Percentiles rank a stretch among this genome's conserved stretches.
Evolutionary conservation across 2,113 vertebrate species (phyloP).

Genomic region (Empidonax traillii): DNA sequence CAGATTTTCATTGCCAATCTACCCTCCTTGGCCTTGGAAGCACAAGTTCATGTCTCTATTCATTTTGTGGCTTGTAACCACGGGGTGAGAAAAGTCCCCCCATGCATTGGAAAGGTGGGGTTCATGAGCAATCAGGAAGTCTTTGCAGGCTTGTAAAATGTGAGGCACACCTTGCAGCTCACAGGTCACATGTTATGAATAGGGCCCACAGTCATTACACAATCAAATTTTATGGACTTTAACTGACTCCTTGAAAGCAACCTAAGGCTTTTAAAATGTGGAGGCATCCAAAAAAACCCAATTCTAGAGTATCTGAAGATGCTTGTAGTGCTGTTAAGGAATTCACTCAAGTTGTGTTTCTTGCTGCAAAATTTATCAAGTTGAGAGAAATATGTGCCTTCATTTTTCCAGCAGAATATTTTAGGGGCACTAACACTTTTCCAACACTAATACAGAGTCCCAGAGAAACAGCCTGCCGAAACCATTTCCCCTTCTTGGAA

Average conservation of each 20-base stretch:
- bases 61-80: background rate
- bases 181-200: conserved; percentile 28
- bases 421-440: conserved; percentile 50
- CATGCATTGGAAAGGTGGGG: background rate
- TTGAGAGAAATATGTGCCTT: conserved; percentile 24
- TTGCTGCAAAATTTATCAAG: conserved; percentile 34
- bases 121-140: background rate
- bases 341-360: conserved; percentile 36
- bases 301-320: conserved; percentile 49
- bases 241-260: conserved; percentile 64
- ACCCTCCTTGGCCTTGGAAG: background rate
- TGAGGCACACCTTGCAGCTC: background rate
- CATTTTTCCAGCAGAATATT: conserved; percentile 51
- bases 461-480: conserved; percentile 17
- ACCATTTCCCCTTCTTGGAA: conserved; percentile 54
- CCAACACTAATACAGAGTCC: conserved; percentile 46
- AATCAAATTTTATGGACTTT: conserved; percentile 64
- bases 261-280: conserved; percentile 57
- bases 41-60: background rate
- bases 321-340: conserved; percentile 29
- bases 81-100: background rate
- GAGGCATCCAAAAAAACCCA: conserved; percentile 71
- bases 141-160: conserved; percentile 6
- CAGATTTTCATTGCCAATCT: background rate
- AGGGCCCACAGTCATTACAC: conserved; percentile 54